Conservation (phyloP, 2,113 vertebrate species). For the Colossoma macropomum region DNA sequence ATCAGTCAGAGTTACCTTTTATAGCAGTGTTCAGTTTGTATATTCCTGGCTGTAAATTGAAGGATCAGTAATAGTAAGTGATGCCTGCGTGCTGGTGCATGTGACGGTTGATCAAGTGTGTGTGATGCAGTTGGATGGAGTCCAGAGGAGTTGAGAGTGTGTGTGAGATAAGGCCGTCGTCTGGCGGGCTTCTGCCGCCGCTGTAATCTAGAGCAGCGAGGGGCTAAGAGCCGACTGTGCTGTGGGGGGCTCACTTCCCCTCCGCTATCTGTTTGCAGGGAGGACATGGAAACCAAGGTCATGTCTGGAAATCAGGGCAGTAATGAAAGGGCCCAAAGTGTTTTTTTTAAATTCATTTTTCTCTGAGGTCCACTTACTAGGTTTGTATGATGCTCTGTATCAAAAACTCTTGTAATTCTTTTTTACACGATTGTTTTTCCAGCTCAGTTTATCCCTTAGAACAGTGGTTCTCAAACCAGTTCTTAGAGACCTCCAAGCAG, state of each 20-base stretch:
- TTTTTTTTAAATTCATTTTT: no score
- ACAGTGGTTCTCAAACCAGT: no score
- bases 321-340: not conserved
- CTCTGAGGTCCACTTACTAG: no score
- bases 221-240: not conserved
- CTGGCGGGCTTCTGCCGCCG: slow-evolving; percentile 61
- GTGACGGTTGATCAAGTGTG: slow-evolving; percentile 44
- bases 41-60: not conserved
- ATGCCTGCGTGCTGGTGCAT: slow-evolving; percentile 1
- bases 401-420: no score
- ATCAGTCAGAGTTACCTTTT: no score
- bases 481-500: no score
- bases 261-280: slow-evolving; percentile 37
- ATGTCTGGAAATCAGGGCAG: slow-evolving; percentile 48
- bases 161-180: slow-evolving; percentile 62
- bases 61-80: not conserved
- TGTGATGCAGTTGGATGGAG: slow-evolving; percentile 53
- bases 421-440: no score
- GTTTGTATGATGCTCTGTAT: no score
- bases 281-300: slow-evolving; percentile 37
- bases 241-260: slow-evolving; percentile 4
- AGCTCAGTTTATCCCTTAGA: no score
- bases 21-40: not conserved
- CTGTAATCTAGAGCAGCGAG: slow-evolving; percentile 63
- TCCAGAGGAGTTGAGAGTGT: slow-evolving; percentile 52